Conservation (phyloP, 2,797 vertebrate genomes). For the Brotogeris chrysoptera region DNA sequence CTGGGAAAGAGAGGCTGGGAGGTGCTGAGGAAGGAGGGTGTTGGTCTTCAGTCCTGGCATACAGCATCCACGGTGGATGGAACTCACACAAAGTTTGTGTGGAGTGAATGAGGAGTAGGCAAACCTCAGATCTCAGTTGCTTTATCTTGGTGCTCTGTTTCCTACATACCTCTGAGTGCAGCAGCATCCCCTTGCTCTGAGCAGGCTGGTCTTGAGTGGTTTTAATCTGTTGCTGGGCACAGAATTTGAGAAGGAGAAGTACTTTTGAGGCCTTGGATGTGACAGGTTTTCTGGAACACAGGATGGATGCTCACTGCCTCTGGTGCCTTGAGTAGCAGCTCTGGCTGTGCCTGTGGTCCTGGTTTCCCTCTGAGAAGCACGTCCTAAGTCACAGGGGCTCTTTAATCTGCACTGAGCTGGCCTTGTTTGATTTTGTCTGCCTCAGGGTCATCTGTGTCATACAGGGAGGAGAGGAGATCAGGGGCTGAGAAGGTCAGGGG, state of each 20-base stretch:
- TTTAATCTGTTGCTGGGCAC: background rate
- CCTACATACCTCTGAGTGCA: background rate
- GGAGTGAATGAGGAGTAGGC: background rate
- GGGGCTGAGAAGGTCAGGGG: background rate
- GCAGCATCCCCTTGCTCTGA: background rate
- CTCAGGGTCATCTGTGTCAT: no score
- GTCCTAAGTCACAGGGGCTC: background rate
- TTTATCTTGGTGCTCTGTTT: background rate
- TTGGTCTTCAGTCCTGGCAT: background rate
- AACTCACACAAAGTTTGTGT: background rate
- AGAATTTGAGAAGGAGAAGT: background rate
- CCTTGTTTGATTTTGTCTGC: background rate
- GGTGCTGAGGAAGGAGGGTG: background rate
- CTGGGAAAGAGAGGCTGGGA: background rate
- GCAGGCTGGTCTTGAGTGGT: background rate
- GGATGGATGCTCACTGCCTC: background rate
- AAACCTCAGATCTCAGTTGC: background rate
- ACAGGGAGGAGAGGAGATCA: background rate
- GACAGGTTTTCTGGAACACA: background rate
- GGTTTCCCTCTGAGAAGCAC: rapidly evolving
- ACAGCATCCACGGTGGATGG: background rate
- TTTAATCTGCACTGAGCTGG: background rate
- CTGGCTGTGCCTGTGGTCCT: background rate
- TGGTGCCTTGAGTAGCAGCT: background rate
- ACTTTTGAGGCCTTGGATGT: background rate